Base-by-base conservation (phyloP, 2,113 vertebrate genomes). In the Archocentrus centrarchus region DNA sequence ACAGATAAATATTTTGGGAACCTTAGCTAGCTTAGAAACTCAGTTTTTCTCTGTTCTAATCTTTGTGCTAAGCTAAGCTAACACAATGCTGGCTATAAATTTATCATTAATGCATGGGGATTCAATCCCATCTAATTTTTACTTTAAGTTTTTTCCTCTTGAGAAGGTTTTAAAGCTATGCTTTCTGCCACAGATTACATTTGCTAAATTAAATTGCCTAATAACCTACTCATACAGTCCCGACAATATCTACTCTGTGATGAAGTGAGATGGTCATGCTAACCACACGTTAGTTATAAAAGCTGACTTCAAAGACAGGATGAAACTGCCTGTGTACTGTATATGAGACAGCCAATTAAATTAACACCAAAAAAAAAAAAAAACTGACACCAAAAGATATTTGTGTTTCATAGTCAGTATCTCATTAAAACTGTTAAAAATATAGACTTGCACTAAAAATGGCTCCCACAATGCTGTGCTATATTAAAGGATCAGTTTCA, bases 401-500 rank as follows among this genome's bases (percentile, higher is more conserved):
- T 57, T 58, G 9, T 2, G 18, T 18, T 47, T 59, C 79, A 55
- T 59, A 22, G 78, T 82, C 14, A 32, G 83, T 84, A 75, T 77
- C 44, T 53, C 53, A 59, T 59, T 30, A 68, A 55, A 64, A 55
- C 24, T 80, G 22, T 77, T 47, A 32, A 88, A 57, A 81, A 32
- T 61, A 59, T 39, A n/a, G 89, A 70, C n/a, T 61, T 15, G 5
- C 22, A 63, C 68, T 44, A 57, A 27, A 58, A 83, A 79, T 37
- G 32, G 55, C 64, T 84, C 64, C 58, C 57, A 85, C 57, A 83
- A 77, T 63, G 61, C 35, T 44, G 27, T 2, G 10, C 59, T 32
- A 41, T 77, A 86, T 81, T 79, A 83, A 53, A 47, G 18, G 73
- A 87, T 88, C 85, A 59, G 75, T 87, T 79, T 88, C 75, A 84